Base-by-base conservation (phyloP, 2,797 vertebrate genomes). In the Myripristis murdjan region DNA sequence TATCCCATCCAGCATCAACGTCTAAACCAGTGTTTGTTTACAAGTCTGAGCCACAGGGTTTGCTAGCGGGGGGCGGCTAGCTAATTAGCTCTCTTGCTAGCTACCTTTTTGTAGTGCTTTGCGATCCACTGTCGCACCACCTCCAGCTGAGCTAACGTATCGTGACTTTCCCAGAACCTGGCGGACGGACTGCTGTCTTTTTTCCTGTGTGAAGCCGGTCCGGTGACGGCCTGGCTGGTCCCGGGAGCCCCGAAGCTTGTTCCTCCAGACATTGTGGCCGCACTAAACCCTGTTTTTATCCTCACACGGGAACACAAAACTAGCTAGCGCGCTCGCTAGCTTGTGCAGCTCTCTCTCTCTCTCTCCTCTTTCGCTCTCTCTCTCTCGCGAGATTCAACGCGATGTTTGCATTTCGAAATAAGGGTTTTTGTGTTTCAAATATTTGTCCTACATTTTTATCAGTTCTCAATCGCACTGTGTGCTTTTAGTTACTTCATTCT, bases 91-190 rank as follows among this genome's bases (percentile, higher is more conserved):
- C 63, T 82, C 75, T 58, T 47, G 77, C 68, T 70, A 76, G 39
- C 57, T 86, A 98, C 97, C 97, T 98, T 99, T 94, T 97, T 98
- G 95, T 97, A 97, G 90, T 97, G 96, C 91, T 97, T 98, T 55
- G 94, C 96, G 53, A 97, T 92, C 97, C 97, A 99, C 82, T 94
- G 92, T 46, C 97, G 95, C 83, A 96, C 95, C 54, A 92, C 86
- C 77, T 98, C 97, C 91, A 99, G 90, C 87, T 97, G 96, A 35
- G 95, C 91, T 80, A 96, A 91, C 15, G 96, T 97, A 49, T 98
- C 97, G 8, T 95, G 88, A 70, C 95, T 96, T 91, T 99, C 97
- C 96, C 97, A 98, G 70, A 96, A 97, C 91, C 95, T 93, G 23
- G 90, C 89, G 15, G 95, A 93, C 6, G 96, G 96, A n/a, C 94